Evolutionary conservation across 53 echinoderm and acorn worm genomes (phyloP), one percentile per base, ranked within the genome.

Genomic region (Holothuria leucospilota): DNA sequence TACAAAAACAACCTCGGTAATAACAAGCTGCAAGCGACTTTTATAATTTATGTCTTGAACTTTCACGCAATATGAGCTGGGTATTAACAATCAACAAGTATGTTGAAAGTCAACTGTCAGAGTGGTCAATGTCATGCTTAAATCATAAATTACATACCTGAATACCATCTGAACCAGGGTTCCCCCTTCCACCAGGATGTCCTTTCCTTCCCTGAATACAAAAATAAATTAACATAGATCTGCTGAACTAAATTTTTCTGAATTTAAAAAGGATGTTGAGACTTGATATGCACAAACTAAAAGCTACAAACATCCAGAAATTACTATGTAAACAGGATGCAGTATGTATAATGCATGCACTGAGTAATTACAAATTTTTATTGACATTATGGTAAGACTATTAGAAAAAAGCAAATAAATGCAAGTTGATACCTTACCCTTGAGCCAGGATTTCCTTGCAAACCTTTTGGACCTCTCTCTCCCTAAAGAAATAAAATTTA

Each of bases 351-450:
- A n/a, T n/a, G 8, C 46, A 46, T 46, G 3, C 46, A 46, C 46
- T 46, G 46, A 9, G 0, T 11, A 46, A 9, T 46, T 9, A 11
- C 46, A 46, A 46, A 0, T 46, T 46, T 46, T 46, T 7, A 8
- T 46, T 8, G 8, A 46, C 0, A 46, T 46, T 46, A 9, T 46
- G 46, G 46, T 64, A 64, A 64, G 8, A 64, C 8, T 23, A 25
- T 0, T n/a, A 25, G 6, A 67, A 67, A 8, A 6, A 67, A 56
- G 56, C 1, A 56, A 16, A 56, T 18, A 56, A 56, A 56, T 40
- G 18, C 14, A 26, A 20, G 38, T 67, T 66, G 68, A 83, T 83
- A 83, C 84, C 84, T 83, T 83, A 83, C 84, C 84, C 84, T 83
- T 83, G 84, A 46, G 38, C 84, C 84, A 66, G 84, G 84, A 66